A percentile compares a stretch with the other conserved stretches of the same genome.
phyloP scores from a whole-genome alignment of 2,113 vertebrate species.

The Onychostoma macrolepis region DNA sequence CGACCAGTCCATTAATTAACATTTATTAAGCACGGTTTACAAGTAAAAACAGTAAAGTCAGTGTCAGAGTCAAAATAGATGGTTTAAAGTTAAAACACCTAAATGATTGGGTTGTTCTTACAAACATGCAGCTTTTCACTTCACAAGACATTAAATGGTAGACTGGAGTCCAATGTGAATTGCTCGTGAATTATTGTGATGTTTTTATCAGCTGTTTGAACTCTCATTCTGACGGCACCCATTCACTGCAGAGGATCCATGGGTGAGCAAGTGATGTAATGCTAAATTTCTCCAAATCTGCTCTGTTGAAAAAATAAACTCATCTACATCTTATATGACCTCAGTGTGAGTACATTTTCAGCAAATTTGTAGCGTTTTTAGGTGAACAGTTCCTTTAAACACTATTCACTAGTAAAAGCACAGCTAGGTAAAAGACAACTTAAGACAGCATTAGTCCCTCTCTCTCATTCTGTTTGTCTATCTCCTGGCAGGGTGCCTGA shows the following conservation, averaged over 20 bases:
- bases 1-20: too few species aligned
- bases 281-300: not conserved
- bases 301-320: not conserved
- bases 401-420: conserved; percentile 4
- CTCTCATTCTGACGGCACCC: not conserved
- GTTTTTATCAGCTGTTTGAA: not conserved
- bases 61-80: too few species aligned
- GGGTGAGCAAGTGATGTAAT: not conserved
- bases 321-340: not conserved
- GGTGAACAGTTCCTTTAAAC: not conserved
- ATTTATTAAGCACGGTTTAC: too few species aligned
- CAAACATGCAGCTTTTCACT: too few species aligned
- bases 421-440: not conserved
- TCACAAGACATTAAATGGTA: too few species aligned
- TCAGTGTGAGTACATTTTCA: not conserved
- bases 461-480: conserved; percentile 7
- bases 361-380: not conserved
- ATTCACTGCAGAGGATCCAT: not conserved
- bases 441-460: not conserved
- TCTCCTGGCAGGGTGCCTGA: conserved; percentile 20
- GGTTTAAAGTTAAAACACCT: too few species aligned
- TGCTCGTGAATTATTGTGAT: not conserved
- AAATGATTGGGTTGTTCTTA: too few species aligned
- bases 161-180: not conserved
- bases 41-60: too few species aligned